A percentile compares a stretch with the other conserved stretches of the same genome.
Evolutionary conservation across 2,888 invertebrate species (phyloP).

Genomic region (Dysmachus trigonus): DNA sequence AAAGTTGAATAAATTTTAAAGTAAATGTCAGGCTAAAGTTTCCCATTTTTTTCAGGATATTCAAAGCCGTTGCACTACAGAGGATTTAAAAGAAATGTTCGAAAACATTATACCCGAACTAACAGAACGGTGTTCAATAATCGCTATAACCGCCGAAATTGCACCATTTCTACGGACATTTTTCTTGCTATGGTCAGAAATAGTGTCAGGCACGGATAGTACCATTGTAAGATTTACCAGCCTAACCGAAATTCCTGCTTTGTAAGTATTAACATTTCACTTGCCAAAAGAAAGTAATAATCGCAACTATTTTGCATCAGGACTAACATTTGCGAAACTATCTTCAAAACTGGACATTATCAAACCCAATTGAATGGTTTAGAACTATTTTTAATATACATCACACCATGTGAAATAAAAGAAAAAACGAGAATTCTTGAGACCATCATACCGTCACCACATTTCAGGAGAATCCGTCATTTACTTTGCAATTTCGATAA

Average conservation of each 20-base stretch:
- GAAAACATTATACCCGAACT: not conserved
- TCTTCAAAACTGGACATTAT: conserved; percentile 13
- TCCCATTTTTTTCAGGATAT: not conserved
- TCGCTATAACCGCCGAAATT: not conserved
- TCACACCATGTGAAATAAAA: not conserved
- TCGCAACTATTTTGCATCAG: not conserved
- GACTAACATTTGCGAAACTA: not conserved
- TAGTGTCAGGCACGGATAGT: not conserved
- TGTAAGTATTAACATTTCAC: not conserved
- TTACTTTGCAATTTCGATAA: not conserved
- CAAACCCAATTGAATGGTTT: not conserved
- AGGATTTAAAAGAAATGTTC: not conserved
- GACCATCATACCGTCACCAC: not conserved
- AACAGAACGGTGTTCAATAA: not conserved
- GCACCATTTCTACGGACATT: not conserved
- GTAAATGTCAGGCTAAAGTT: too few relatives aligned
- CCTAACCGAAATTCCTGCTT: not conserved
- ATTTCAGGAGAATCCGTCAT: not conserved
- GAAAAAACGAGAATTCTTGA: not conserved
- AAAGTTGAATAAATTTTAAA: not conserved
- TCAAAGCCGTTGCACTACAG: not conserved
- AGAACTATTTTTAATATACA: not conserved
- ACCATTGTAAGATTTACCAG: not conserved
- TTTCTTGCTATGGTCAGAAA: not conserved
- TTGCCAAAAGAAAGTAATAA: not conserved